Percentiles rank a stretch among this genome's conserved stretches.
Evolutionary conservation across 2,797 vertebrate species (phyloP).

Genomic region (Tapirus indicus): DNA sequence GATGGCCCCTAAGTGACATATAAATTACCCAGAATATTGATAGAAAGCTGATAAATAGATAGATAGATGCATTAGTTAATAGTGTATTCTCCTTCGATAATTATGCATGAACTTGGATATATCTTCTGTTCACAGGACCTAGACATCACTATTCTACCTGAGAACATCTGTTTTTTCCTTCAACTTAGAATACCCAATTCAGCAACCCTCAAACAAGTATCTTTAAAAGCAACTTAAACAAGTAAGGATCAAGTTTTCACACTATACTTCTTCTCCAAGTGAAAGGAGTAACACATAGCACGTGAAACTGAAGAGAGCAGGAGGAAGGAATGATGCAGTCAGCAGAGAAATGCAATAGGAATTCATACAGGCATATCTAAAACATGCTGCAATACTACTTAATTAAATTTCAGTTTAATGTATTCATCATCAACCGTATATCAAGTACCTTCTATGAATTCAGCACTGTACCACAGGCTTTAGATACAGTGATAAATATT

Average conservation of each 20-base stretch:
- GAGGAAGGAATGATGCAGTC: background rate
- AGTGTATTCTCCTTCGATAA: background rate
- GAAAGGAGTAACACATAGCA: background rate
- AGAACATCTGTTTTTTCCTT: background rate
- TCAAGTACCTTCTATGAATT: background rate
- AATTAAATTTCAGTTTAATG: background rate
- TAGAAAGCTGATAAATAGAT: background rate
- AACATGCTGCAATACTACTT: background rate
- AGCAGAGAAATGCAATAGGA: background rate
- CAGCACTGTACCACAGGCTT: background rate
- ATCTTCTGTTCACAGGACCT: background rate
- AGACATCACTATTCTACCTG: background rate
- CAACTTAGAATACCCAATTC: background rate
- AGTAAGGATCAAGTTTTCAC: background rate
- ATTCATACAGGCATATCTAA: background rate
- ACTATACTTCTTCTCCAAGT: background rate
- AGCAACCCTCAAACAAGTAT: background rate
- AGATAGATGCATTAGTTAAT: background rate
- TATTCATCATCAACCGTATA: background rate
- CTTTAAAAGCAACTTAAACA: background rate
- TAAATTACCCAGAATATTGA: background rate
- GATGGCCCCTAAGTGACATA: background rate
- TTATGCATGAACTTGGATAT: background rate
- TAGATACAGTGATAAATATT: background rate
- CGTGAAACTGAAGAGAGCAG: background rate